phyloP scores from a whole-genome alignment of 2,113 vertebrate species.

The Aphelocoma coerulescens region DNA sequence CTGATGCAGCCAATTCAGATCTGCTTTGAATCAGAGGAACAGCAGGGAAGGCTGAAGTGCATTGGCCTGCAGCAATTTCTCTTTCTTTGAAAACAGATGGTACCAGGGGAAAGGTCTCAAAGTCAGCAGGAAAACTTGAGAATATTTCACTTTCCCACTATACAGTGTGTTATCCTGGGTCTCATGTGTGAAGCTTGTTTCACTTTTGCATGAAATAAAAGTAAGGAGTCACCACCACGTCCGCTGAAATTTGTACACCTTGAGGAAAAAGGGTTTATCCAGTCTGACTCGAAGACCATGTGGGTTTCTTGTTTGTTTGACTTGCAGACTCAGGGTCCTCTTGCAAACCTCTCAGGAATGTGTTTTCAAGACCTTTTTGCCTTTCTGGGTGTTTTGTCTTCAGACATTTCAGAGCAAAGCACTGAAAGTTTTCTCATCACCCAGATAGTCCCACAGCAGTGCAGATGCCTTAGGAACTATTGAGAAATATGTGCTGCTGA shows the following conservation, averaged over 20 bases:
- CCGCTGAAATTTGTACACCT: background rate
- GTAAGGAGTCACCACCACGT: background rate
- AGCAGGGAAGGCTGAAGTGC: background rate
- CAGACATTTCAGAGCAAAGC: background rate
- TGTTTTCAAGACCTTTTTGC: background rate
- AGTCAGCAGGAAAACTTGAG: background rate
- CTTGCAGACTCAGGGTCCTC: background rate
- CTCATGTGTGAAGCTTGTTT: background rate
- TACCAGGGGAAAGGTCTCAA: background rate
- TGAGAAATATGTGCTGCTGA: background rate
- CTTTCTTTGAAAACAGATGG: background rate
- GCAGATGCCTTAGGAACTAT: background rate
- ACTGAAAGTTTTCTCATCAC: background rate
- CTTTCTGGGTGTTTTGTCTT: background rate
- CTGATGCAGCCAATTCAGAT: background rate
- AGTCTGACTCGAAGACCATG: accelerated
- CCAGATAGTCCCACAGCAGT: background rate
- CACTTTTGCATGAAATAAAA: background rate
- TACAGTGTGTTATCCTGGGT: accelerated
- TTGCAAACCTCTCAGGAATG: background rate
- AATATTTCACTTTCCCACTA: background rate
- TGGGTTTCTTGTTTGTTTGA: background rate
- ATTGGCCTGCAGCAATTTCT: background rate
- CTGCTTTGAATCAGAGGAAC: background rate
- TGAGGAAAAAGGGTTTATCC: background rate